A percentile compares a stretch with the other conserved stretches of the same genome.
Evolutionary conservation across 2,888 invertebrate genomes (phyloP).

Genomic region (Drepana falcataria): DNA sequence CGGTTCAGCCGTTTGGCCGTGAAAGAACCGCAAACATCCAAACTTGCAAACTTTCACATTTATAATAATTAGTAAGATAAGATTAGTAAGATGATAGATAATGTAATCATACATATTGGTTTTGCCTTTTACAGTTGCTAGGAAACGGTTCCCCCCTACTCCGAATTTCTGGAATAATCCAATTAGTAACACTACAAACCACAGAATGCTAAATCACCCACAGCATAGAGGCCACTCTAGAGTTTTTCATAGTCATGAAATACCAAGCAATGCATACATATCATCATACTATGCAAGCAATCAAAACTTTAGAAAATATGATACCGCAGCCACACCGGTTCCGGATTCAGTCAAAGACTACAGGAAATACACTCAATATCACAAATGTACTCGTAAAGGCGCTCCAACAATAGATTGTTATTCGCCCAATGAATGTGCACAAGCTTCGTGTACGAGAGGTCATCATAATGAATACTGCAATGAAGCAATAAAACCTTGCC

Average conservation of each 20-base stretch:
- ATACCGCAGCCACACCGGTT: constrained; percentile 22
- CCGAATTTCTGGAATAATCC: constrained; percentile 26
- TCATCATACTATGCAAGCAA: constrained; percentile 18
- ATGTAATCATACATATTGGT: not conserved
- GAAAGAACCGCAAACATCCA: too few relatives aligned
- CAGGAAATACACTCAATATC: constrained; percentile 26
- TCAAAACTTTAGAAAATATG: constrained; percentile 33
- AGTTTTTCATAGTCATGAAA: constrained; percentile 41
- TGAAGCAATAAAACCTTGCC: constrained; percentile 13
- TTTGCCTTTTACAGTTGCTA: constrained; percentile 27
- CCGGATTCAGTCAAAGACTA: constrained; percentile 19
- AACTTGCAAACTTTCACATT: too few relatives aligned
- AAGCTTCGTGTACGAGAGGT: constrained; percentile 31
- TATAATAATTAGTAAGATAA: too few relatives aligned
- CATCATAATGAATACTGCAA: constrained; percentile 18
- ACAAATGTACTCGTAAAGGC: constrained; percentile 40
- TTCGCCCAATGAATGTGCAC: constrained; percentile 11
- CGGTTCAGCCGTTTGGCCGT: too few relatives aligned
- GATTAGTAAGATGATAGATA: too few relatives aligned
- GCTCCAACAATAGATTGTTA: constrained; percentile 5
- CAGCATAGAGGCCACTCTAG: constrained; percentile 47
- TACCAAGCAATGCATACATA: constrained; percentile 20
- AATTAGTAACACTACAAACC: constrained; percentile 24
- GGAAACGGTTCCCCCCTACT: constrained; percentile 28
- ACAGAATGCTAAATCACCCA: constrained; percentile 14